These are phyloP conservation scores for Harlomillsia oculata DNA, from an alignment of 1,140 invertebrate genomes.

Conservation along the genomic window DNA sequence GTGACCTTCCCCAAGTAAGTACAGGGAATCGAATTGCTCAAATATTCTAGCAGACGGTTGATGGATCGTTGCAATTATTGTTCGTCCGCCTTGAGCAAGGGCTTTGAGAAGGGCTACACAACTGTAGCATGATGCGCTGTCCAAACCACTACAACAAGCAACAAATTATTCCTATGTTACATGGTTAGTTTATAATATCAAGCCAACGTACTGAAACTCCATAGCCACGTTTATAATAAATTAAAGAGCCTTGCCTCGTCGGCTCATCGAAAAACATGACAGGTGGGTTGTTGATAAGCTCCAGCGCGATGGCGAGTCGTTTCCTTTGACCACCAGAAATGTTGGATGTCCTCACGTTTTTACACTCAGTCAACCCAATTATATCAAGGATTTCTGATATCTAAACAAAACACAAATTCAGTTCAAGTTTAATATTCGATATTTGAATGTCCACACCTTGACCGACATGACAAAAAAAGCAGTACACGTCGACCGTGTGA, in stretches of 20 bases:
- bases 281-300: conserved; percentile 89
- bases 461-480: too few relatives aligned
- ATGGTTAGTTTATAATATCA: too few relatives aligned
- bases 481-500: too few relatives aligned
- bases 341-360: conserved; percentile 64
- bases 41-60: conserved; percentile 91
- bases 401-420: too few relatives aligned
- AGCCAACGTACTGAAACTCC: too few relatives aligned
- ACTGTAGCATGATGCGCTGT: conserved; percentile 34
- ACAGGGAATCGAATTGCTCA: conserved; percentile 90
- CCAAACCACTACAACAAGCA: conserved; percentile 43
- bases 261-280: conserved; percentile 97
- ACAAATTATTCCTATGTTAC: conserved; percentile 61
- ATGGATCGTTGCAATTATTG: conserved; percentile 93
- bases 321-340: conserved; percentile 89
- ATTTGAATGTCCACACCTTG: too few relatives aligned
- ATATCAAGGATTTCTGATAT: conserved; percentile 85
- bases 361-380: conserved; percentile 69
- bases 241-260: conserved; percentile 63
- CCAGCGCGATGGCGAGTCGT: conserved; percentile 84
- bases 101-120: conserved; percentile 51
- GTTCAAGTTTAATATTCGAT: too few relatives aligned
- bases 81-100: conserved; percentile 75
- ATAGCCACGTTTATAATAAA: too few relatives aligned
- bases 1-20: conserved; percentile 78